Conservation (phyloP, 1,140 invertebrate genomes). For the Solenopsis invicta region DNA sequence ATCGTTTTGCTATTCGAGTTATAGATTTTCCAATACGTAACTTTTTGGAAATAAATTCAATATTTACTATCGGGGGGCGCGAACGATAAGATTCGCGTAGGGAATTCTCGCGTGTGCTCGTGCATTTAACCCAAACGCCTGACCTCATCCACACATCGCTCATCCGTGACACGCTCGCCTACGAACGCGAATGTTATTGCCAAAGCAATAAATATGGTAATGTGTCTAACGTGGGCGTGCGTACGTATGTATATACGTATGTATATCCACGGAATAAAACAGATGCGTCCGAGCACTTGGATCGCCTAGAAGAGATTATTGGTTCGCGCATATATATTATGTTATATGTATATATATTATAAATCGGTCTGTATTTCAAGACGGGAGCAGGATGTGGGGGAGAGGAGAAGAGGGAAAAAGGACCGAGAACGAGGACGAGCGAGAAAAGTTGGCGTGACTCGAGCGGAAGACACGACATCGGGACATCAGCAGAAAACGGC, state of each 20-base stretch:
- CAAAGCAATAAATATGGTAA: conserved; percentile 76
- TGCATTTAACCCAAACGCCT: conserved; percentile 61
- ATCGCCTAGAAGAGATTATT: conserved; percentile 3
- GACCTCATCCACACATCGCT: conserved; percentile 68
- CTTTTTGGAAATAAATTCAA: conserved; percentile 20
- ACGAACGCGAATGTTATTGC: conserved; percentile 62
- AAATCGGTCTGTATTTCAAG: conserved; percentile 15
- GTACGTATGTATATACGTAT: conserved; percentile 49
- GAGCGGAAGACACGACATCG: conserved; percentile 77
- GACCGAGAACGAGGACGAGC: conserved; percentile 29
- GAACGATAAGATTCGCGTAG: conserved; percentile 33
- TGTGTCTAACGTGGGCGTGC: conserved; percentile 67
- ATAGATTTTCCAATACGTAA: conserved; percentile 3
- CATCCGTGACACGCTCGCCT: conserved; percentile 64
- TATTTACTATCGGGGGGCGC: conserved; percentile 1
- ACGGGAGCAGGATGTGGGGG: not conserved
- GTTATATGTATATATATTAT: conserved; percentile 27
- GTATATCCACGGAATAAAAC: conserved; percentile 14
- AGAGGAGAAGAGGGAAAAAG: conserved; percentile 1
- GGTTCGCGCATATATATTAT: conserved; percentile 7
- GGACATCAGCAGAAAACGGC: conserved; percentile 75
- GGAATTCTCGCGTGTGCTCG: conserved; percentile 46
- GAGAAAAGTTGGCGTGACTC: conserved; percentile 76
- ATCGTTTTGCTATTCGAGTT: not conserved
- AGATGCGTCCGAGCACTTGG: conserved; percentile 4